Conservation (phyloP, 2,797 vertebrate species). For the Labeo calbasu region DNA sequence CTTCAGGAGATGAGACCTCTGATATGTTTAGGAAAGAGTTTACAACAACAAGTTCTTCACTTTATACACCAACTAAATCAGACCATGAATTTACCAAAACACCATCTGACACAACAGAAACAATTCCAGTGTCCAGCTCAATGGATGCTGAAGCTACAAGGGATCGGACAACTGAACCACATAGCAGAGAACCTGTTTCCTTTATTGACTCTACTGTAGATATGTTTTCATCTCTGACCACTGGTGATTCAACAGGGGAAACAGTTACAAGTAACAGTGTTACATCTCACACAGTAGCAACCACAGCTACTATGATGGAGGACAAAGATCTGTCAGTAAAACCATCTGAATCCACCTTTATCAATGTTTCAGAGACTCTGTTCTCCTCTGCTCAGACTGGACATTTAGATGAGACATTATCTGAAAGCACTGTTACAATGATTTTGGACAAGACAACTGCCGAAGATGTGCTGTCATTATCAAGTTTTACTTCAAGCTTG, state of each 20-base stretch:
- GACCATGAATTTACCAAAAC: neutral
- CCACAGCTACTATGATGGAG: neutral
- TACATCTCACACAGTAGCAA: neutral
- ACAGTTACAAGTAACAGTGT: neutral
- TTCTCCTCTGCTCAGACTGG: no score
- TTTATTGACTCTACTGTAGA: neutral
- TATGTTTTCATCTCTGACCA: neutral
- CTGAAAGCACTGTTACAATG: no score
- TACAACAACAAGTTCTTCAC: neutral
- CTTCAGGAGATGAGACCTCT: slow-evolving; percentile 32
- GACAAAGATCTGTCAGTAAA: neutral
- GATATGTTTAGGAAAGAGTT: neutral
- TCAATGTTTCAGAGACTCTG: no score
- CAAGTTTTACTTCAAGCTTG: neutral
- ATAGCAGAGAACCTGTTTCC: neutral
- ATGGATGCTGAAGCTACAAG: neutral
- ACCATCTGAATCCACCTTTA: no score
- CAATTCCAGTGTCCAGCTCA: neutral
- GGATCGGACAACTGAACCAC: neutral
- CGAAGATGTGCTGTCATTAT: neutral
- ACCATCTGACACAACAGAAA: no score
- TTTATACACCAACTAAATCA: neutral
- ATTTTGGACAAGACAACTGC: neutral
- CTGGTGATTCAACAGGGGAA: neutral
- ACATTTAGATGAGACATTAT: no score